Base-by-base conservation (phyloP, 1,140 invertebrate species). In the Caenorhabditis latens region DNA sequence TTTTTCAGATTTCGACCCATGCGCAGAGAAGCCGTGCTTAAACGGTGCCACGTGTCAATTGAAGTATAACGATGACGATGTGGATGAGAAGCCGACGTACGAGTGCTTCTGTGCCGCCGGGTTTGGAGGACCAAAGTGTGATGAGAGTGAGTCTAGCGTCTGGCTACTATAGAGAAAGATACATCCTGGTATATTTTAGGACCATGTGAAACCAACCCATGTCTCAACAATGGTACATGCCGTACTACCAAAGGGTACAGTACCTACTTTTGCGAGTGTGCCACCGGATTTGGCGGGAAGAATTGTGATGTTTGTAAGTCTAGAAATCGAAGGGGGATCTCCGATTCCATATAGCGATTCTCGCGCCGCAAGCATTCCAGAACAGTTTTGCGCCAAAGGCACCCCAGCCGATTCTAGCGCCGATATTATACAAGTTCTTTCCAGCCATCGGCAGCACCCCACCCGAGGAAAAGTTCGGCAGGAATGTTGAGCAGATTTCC, bases 191-290 rank as follows among this genome's bases (percentile, higher is more conserved):
- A 53, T 13, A 6, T 63, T 89, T 88, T 40, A 89, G 88, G 75
- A 57, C 88, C 88, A 19, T 89, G 88, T 86, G 88, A 88, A 53
- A 55, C 83, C 8, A 86, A 88, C 75, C 88, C 88, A 6, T 89
- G 89, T 65, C 13, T 84, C 43, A 89, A 89, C 43, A 89, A 89
- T 79, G 89, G 89, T 48, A 89, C 89, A 8, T 89, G 89, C 46
- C 57, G 87, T 11, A 89, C 89, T 9, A 89, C 89, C 11, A 86
- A 82, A 48, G 89, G 84, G 21, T 85, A 82, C 63, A 87, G 84
- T 58, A 84, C 87, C 5, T 89, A 88, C 58, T 89, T 89, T 55
- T 89, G 89, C 46, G 88, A 89, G 43, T 89, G 89, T 55, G 21
- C 61, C 2, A 50, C 43, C 46, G 84, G 84, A n/a, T 89, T 89